Evolutionary conservation across 2,888 invertebrate species (phyloP).

Genomic region (Griposia aprilina): DNA sequence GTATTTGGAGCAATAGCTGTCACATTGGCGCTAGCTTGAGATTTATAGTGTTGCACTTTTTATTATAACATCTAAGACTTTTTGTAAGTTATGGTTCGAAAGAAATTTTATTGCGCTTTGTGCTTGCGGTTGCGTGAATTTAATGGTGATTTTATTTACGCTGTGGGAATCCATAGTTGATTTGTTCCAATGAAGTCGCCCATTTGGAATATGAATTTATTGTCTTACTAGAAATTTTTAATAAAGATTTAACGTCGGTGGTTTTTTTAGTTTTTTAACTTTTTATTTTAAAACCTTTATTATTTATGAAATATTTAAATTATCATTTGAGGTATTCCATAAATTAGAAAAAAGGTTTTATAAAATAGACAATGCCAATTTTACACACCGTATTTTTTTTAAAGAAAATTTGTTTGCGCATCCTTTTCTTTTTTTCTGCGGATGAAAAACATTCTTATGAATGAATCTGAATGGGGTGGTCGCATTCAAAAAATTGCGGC

Average conservation of each 20-base stretch:
- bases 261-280: too few species aligned
- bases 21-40: conserved; percentile 32
- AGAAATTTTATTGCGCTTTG: conserved; percentile 59
- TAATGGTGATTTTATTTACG: conserved; percentile 47
- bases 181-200: conserved; percentile 14
- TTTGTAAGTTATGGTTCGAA: conserved; percentile 36
- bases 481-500: conserved; percentile 73
- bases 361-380: conserved; percentile 11
- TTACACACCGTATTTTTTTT: conserved; percentile 11
- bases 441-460: conserved; percentile 50
- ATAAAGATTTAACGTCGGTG: background rate
- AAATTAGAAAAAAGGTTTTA: background rate
- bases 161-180: conserved; percentile 49
- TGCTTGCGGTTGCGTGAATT: conserved; percentile 49
- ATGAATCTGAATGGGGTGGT: conserved; percentile 49
- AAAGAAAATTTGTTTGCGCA: conserved; percentile 20
- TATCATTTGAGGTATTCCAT: background rate
- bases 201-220: background rate
- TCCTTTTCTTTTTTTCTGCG: conserved; percentile 14
- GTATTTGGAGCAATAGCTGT: conserved; percentile 51
- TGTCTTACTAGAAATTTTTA: background rate
- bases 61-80: conserved; percentile 23
- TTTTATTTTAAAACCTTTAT: background rate
- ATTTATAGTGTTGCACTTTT: conserved; percentile 58
- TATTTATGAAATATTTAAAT: background rate